Percentiles rank a stretch among this genome's conserved stretches.
phyloP scores from a whole-genome alignment of 2,888 invertebrate species.

The Ligdia adustata region DNA sequence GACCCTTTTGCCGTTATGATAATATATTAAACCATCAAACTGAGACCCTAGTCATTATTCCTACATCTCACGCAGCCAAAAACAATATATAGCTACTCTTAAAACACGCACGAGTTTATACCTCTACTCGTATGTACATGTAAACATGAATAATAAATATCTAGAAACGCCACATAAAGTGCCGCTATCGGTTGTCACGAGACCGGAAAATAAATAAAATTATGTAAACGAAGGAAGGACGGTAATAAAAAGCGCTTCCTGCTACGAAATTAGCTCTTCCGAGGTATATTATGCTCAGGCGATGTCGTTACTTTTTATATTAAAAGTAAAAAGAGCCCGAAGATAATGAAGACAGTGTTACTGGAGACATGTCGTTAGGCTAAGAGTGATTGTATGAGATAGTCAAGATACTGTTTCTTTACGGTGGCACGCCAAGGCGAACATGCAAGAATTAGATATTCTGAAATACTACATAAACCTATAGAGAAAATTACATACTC shows the following conservation, averaged over 20 bases:
- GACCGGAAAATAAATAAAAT: constrained; percentile 35
- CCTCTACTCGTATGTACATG: constrained; percentile 2
- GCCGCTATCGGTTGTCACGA: constrained; percentile 32
- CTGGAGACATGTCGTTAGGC: constrained; percentile 7
- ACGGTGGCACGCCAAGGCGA: no score
- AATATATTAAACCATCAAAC: constrained; percentile 22
- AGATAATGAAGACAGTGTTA: constrained; percentile 20
- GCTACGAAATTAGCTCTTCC: constrained; percentile 25
- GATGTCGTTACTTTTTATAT: constrained; percentile 25
- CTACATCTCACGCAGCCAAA: constrained; percentile 7
- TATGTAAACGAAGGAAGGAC: constrained; percentile 34
- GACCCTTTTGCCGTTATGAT: constrained; percentile 25
- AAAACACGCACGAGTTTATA: background rate
- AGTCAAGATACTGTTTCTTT: no score
- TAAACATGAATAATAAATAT: constrained; percentile 32
- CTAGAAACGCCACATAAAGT: constrained; percentile 31
- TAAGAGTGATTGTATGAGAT: background rate
- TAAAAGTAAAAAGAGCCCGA: constrained; percentile 18
- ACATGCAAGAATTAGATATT: no score
- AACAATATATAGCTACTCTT: constrained; percentile 22
- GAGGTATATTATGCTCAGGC: constrained; percentile 12
- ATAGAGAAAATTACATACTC: no score
- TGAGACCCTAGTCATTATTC: constrained; percentile 13
- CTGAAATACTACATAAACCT: no score
- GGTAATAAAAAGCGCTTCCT: constrained; percentile 30